A percentile compares a stretch with the other conserved stretches of the same genome.
These are phyloP conservation scores for Hydroisotoma schaefferi DNA, from an alignment of 2,888 invertebrate genomes.

Conservation along the genomic window DNA sequence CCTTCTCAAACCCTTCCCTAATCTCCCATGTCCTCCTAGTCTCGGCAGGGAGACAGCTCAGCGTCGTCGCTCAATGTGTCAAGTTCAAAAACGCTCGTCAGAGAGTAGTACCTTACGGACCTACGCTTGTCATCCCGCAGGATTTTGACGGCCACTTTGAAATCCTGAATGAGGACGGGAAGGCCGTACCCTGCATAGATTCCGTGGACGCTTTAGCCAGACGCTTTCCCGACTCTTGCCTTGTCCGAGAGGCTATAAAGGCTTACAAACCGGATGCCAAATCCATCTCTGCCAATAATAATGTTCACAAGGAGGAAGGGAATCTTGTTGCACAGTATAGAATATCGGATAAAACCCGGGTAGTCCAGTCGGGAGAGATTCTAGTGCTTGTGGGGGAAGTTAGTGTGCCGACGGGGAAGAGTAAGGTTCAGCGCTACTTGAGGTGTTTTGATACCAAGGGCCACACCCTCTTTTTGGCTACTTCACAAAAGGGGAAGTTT, in stretches of 20 bases:
- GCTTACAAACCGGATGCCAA: conserved; percentile 43
- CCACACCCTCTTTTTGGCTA: conserved; percentile 68
- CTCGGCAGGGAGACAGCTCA: conserved; percentile 77
- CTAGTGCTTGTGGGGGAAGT: conserved; percentile 74
- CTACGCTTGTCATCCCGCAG: conserved; percentile 83
- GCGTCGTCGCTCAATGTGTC: conserved; percentile 82
- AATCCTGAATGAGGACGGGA: conserved; percentile 87
- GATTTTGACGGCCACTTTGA: conserved; percentile 90
- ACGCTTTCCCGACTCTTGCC: conserved; percentile 57
- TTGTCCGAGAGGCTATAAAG: conserved; percentile 70
- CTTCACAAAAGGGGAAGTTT: conserved; percentile 79
- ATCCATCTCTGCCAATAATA: conserved; percentile 19
- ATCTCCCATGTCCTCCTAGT: conserved; percentile 82
- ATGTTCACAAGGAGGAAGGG: conserved; percentile 58
- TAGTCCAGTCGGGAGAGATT: conserved; percentile 77
- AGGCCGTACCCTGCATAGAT: conserved; percentile 84
- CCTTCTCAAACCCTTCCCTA: conserved; percentile 77
- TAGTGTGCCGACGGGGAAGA: conserved; percentile 54
- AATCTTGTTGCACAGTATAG: conserved; percentile 55
- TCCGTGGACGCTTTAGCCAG: conserved; percentile 70
- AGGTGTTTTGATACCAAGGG: conserved; percentile 83
- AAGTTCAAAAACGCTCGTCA: conserved; percentile 80
- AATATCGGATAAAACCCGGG: conserved; percentile 58
- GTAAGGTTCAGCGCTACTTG: conserved; percentile 68
- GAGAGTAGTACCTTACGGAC: conserved; percentile 73